Evolutionary conservation across 2,888 invertebrate genomes (phyloP).

Genomic region (Monochamus alternatus): DNA sequence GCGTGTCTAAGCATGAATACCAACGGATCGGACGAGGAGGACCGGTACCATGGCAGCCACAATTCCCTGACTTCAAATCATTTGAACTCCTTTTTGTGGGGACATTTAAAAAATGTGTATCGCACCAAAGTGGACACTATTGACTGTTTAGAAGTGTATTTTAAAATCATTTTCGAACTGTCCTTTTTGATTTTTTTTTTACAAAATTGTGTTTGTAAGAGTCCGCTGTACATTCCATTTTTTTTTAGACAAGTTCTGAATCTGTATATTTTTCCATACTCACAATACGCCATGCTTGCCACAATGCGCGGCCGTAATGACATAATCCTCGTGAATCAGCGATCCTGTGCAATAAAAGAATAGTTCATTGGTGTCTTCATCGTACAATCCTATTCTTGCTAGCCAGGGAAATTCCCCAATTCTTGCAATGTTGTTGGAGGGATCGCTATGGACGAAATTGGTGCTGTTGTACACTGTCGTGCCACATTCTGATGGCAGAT

Average conservation of each 20-base stretch:
- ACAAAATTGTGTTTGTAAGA: too few relatives aligned
- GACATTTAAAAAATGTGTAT: too few relatives aligned
- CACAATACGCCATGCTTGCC: neutral
- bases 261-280: neutral
- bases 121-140: too few relatives aligned
- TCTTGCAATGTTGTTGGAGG: neutral
- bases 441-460: neutral
- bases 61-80: too few relatives aligned
- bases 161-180: too few relatives aligned
- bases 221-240: too few relatives aligned
- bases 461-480: neutral
- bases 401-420: neutral
- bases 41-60: too few relatives aligned
- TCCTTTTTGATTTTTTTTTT: too few relatives aligned
- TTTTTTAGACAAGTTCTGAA: neutral
- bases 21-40: too few relatives aligned
- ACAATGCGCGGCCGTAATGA: neutral
- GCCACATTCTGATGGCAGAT: neutral
- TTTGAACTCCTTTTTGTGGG: too few relatives aligned
- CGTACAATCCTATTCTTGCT: neutral
- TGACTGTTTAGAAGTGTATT: too few relatives aligned
- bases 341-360: neutral
- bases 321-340: neutral
- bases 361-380: neutral
- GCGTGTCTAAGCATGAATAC: too few relatives aligned